These are phyloP conservation scores for Loriculus beryllinus DNA, from an alignment of 2,797 vertebrate genomes.

Conservation along the genomic window DNA sequence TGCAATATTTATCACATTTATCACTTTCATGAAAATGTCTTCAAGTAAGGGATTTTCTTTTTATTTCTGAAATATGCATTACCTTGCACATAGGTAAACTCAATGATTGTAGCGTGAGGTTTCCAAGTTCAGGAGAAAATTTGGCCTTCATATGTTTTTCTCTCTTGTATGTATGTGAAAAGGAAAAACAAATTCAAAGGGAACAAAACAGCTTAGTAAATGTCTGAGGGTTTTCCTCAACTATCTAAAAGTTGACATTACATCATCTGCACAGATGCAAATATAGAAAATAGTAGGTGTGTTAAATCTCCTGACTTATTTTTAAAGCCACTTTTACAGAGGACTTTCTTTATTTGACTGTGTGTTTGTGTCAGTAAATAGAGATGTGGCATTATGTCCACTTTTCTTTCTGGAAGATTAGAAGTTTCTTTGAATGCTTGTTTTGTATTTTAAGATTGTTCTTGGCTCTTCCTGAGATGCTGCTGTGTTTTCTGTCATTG, in stretches of 20 bases:
- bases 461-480: not conserved
- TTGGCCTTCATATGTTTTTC: not conserved
- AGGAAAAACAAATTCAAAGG: not conserved
- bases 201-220: not conserved
- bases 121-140: not conserved
- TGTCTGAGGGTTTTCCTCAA: not conserved
- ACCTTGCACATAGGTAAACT: not conserved
- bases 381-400: not conserved
- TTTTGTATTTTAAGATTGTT: not conserved
- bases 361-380: not conserved
- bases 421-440: not conserved
- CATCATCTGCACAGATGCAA: slow-evolving; percentile 37
- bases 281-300: slow-evolving; percentile 52
- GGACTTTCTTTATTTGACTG: not conserved
- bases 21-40: not conserved
- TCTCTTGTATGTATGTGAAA: not conserved
- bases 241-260: slow-evolving; percentile 13
- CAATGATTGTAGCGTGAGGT: not conserved
- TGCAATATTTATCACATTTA: not conserved
- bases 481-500: not conserved
- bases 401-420: not conserved
- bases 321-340: not conserved
- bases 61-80: not conserved
- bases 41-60: not conserved
- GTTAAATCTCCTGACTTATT: not conserved